Evolutionary conservation across 2,113 vertebrate genomes (phyloP), one percentile per base, ranked within the genome.

Genomic region (Phodopus roborovskii): DNA sequence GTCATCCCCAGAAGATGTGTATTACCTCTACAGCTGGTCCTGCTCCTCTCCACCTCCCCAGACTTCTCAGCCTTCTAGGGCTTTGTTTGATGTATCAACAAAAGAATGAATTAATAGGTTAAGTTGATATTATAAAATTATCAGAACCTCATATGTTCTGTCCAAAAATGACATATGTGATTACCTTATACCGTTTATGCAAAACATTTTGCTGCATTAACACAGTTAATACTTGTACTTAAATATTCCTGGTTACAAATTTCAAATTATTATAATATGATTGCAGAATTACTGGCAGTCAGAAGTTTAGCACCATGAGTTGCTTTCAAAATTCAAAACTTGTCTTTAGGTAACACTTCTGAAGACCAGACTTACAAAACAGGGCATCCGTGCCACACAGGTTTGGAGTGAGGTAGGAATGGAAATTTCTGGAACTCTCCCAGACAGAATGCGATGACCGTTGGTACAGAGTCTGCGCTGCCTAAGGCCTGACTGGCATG

Each of bases 161-260:
- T 79, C 16, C 16, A 53, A 48, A 78, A 53, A 30, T 33, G 68
- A 71, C 48, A 53, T 71, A n/a, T 20, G 68, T 71, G 36, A 36
- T n/a, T n/a, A 7, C 17, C 33, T 71, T 71, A n/a, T 71, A 71
- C 7, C n/a, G 68, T n/a, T n/a, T 71, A 1, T 30, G 28, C 24
- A 28, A 78, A 78, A 17, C 15, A 88, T 73, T 93, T 91, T 93
- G 70, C 13, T 83, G 4, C 10, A 26, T 93, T 92, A 77, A 88
- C n/a, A 91, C 20, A 84, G 84, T 84, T 70, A 94, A 62, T 71
- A 24, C 50, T 88, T 70, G 33, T 45, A 56, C 91, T 96, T 88
- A 28, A 9, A 45, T 93, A 53, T 85, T 93, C 5, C 1, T 93
- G 50, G 58, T 78, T 78, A 50, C 4, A 33, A 78, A 53, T 78